phyloP scores from a whole-genome alignment of 2,888 invertebrate species.

The Chloromyia formosa region DNA sequence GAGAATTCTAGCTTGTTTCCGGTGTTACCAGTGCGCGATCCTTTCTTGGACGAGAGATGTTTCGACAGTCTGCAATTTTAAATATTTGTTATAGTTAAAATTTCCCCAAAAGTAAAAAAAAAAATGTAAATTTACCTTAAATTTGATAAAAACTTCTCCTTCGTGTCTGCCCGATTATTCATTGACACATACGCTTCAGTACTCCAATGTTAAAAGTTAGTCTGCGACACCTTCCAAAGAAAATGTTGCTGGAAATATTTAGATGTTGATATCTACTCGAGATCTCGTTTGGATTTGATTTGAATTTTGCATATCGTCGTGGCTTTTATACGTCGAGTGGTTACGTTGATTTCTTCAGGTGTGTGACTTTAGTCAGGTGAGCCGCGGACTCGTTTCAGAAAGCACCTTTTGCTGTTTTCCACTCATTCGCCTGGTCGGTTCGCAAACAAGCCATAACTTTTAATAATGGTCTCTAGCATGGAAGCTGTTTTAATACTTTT shows the following conservation, averaged over 20 bases:
- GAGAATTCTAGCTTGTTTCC: slow-evolving; percentile 86
- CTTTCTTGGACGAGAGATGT: slow-evolving; percentile 82
- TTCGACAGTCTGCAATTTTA: slow-evolving; percentile 75
- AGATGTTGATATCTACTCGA: background rate
- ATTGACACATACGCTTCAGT: slow-evolving; percentile 49
- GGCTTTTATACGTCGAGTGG: slow-evolving; percentile 28
- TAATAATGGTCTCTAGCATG: background rate
- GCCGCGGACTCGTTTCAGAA: background rate
- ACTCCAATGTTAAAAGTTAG: slow-evolving; percentile 25
- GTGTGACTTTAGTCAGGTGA: background rate
- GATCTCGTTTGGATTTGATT: slow-evolving; percentile 13
- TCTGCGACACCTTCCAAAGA: slow-evolving; percentile 4
- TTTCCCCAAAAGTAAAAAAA: no score
- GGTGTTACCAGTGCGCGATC: slow-evolving; percentile 84
- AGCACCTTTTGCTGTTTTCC: slow-evolving; percentile 15
- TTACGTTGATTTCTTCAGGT: background rate
- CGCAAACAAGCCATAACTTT: background rate
- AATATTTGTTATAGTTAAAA: no score
- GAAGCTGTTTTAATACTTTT: background rate
- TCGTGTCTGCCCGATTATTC: slow-evolving; percentile 56
- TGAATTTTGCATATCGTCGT: no score
- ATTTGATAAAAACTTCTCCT: slow-evolving; percentile 61
- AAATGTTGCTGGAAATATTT: no score
- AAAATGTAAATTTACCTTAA: slow-evolving; percentile 56
- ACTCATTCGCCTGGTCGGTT: background rate